phyloP scores from a whole-genome alignment of 37 sponge, comb jelly and placozoan genomes.

The Eunapius fragilis region DNA sequence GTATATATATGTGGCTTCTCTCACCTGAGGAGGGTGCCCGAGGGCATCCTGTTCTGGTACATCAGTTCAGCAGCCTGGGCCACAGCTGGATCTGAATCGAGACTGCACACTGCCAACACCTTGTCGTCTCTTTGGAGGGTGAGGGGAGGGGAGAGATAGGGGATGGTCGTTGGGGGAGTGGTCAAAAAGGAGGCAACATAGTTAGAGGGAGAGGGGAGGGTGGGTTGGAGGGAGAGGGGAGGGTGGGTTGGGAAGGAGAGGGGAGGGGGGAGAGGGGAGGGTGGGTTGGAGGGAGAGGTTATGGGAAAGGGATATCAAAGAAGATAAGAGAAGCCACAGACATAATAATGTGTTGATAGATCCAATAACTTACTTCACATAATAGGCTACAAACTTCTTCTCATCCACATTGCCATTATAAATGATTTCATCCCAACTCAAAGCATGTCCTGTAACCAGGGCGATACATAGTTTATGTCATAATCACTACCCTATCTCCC shows the following conservation, averaged over 20 bases:
- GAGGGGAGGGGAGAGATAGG: no score
- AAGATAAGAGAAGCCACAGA: background rate
- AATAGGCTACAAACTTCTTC: conserved; percentile 82
- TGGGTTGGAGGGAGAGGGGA: no score
- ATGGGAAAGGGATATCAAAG: no score
- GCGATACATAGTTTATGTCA: background rate
- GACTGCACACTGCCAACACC: conserved; percentile 79
- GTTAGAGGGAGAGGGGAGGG: no score
- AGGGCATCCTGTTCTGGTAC: conserved; percentile 71
- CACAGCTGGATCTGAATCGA: conserved; percentile 74
- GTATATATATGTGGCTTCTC: background rate
- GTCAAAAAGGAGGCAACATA: no score
- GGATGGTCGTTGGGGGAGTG: background rate
- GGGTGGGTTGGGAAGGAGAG: no score
- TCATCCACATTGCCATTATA: conserved; percentile 81
- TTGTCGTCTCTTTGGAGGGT: conserved; percentile 57
- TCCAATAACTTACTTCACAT: conserved; percentile 58
- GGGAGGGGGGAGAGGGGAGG: no score
- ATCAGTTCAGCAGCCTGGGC: conserved; percentile 80
- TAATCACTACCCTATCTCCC: background rate
- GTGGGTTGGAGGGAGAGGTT: background rate
- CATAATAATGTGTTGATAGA: background rate
- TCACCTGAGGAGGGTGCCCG: conserved; percentile 65
- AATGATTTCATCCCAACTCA: conserved; percentile 82
- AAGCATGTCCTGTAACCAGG: conserved; percentile 59